Evolutionary conservation across 2,113 vertebrate species (phyloP).

Genomic region (Cavia aperea): DNA sequence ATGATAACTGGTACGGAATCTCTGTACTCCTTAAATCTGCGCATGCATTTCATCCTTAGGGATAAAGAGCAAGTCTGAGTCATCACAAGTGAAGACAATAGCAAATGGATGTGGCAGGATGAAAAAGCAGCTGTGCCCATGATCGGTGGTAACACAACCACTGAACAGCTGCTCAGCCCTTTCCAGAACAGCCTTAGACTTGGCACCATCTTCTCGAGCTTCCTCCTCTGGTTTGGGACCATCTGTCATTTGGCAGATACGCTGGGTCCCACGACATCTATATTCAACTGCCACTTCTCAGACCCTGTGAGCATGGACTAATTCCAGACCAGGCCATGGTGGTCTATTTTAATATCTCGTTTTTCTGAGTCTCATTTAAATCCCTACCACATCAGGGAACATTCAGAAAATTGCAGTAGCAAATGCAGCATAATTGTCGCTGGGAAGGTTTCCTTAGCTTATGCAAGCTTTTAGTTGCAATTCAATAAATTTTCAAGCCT

Average conservation of each 20-base stretch:
- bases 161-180: conserved; percentile 42
- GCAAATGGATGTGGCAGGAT: conserved; percentile 27
- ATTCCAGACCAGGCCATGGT: conserved; percentile 25
- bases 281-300: conserved; percentile 33
- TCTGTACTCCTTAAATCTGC: neutral
- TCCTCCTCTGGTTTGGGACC: conserved; percentile 35
- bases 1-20: neutral
- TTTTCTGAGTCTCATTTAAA: conserved; percentile 50
- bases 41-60: neutral
- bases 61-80: neutral
- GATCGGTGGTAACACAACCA: neutral
- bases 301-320: neutral
- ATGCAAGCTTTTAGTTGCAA: conserved; percentile 51
- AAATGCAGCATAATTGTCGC: conserved; percentile 53
- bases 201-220: neutral
- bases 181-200: conserved; percentile 23
- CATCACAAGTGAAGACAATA: conserved; percentile 38
- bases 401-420: conserved; percentile 41
- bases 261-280: conserved; percentile 30
- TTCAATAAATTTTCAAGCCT: conserved; percentile 57
- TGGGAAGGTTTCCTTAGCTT: conserved; percentile 53
- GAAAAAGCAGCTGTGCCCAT: conserved; percentile 27
- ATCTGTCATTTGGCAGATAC: conserved; percentile 49
- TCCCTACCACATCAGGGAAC: conserved; percentile 13
- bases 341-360: conserved; percentile 44